Percentiles rank a stretch among this genome's conserved stretches.
Evolutionary conservation across 2,113 vertebrate species (phyloP).

Genomic region (Anolis carolinensis): DNA sequence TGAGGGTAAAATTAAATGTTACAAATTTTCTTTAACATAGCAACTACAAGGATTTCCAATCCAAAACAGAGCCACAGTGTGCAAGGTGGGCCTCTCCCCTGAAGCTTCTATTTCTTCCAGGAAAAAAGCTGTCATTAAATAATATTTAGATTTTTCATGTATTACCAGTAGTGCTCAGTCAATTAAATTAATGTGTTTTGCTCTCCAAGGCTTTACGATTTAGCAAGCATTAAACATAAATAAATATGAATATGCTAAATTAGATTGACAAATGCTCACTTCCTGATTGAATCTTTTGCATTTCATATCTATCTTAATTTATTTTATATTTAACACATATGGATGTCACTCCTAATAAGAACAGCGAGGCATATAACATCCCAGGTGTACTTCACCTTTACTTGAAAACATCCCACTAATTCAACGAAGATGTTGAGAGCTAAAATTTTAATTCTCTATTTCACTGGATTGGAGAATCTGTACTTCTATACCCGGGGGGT

Average conservation of each 20-base stretch:
- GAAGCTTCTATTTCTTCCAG: neutral
- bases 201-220: neutral
- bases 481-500: neutral
- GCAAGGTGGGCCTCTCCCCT: neutral
- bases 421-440: neutral
- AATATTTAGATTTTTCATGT: neutral
- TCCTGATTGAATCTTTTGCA: neutral
- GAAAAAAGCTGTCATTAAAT: neutral
- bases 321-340: neutral
- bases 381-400: neutral
- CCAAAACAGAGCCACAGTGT: neutral
- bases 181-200: neutral
- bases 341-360: neutral
- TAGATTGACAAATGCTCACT: neutral
- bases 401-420: neutral
- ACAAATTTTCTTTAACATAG: neutral
- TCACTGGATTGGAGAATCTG: neutral
- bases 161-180: neutral
- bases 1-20: neutral
- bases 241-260: slow-evolving; percentile 7
- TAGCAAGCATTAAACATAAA: neutral
- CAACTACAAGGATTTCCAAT: neutral
- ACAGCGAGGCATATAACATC: neutral
- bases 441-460: neutral
- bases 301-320: neutral